Evolutionary conservation across 1,140 invertebrate species (phyloP).

Genomic region (Adelges cooleyi): DNA sequence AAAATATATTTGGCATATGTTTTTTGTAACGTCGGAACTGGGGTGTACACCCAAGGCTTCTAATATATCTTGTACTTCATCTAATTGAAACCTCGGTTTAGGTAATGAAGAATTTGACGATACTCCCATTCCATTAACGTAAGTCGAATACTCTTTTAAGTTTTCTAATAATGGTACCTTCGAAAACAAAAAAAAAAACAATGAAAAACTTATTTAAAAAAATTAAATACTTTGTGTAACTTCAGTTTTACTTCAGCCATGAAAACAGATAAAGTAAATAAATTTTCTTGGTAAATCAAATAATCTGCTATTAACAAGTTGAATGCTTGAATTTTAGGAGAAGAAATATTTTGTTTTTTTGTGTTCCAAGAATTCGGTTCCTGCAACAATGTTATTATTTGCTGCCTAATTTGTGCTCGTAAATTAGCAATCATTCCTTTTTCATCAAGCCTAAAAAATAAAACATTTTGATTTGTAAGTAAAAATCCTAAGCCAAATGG

Average conservation of each 20-base stretch:
- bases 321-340: background rate
- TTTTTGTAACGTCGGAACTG: background rate
- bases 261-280: background rate
- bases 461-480: too few relatives aligned
- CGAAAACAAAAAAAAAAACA: background rate
- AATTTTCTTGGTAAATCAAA: background rate
- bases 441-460: background rate
- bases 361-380: background rate
- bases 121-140: background rate
- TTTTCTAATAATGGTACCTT: background rate
- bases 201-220: too few relatives aligned
- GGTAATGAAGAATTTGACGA: background rate
- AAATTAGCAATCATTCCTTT: background rate
- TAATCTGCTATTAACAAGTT: constrained; percentile 4
- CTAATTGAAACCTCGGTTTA: background rate
- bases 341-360: background rate
- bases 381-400: background rate
- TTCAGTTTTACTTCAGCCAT: background rate
- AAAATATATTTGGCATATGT: background rate
- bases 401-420: background rate
- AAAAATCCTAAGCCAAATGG: too few relatives aligned
- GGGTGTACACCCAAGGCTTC: background rate
- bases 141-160: background rate
- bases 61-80: background rate
- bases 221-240: too few relatives aligned